phyloP scores from a whole-genome alignment of 2,797 vertebrate species.

The Cuculus canorus region DNA sequence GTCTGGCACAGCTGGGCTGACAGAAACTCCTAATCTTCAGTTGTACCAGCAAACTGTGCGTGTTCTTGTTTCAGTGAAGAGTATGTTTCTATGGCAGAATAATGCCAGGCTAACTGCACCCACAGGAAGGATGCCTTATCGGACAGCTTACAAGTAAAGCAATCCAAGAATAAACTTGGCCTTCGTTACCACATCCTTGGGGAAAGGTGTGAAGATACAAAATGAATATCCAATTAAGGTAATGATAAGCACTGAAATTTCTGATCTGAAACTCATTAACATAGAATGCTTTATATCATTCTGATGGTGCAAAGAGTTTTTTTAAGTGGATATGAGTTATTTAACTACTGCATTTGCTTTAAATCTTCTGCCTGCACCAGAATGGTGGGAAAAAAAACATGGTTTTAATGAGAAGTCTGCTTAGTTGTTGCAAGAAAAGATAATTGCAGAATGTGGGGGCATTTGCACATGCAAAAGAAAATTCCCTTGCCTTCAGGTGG shows the following conservation, averaged over 20 bases:
- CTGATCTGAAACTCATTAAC: conserved; percentile 12
- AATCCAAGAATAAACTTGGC: neutral
- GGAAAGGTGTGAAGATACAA: neutral
- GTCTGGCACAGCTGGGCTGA: neutral
- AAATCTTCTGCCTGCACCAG: neutral
- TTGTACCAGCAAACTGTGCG: neutral
- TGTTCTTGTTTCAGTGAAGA: neutral
- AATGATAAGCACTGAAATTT: neutral
- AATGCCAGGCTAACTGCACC: neutral
- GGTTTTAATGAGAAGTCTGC: neutral
- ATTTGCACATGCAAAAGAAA: neutral
- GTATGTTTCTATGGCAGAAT: neutral
- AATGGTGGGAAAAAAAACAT: neutral
- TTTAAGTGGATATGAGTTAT: neutral
- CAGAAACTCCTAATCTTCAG: neutral
- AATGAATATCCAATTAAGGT: neutral
- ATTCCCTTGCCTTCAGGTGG: neutral
- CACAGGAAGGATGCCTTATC: neutral
- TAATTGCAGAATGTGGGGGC: neutral
- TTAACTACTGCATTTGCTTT: neutral
- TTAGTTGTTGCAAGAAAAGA: neutral
- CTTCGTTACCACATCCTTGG: neutral
- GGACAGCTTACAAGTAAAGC: neutral
- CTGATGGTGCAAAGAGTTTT: neutral
- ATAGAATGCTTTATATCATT: neutral